Conservation (phyloP, 2,888 invertebrate species). For the Dusona sp. region DNA sequence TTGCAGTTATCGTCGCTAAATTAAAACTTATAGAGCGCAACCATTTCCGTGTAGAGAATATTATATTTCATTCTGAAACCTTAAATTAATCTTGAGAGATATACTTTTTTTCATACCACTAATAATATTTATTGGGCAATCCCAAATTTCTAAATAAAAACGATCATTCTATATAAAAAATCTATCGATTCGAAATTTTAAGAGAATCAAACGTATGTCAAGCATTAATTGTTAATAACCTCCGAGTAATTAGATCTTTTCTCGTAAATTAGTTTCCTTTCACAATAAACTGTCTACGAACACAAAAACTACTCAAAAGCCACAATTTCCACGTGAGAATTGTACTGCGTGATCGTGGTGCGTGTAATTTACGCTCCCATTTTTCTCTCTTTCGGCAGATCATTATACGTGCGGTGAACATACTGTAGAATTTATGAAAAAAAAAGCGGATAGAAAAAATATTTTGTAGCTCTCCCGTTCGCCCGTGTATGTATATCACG, state of each 20-base stretch:
- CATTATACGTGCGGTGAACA: neutral
- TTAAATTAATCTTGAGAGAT: no score
- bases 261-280: neutral
- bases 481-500: slow-evolving; percentile 11
- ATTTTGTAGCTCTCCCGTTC: neutral
- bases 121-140: no score
- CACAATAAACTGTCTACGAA: neutral
- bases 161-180: no score
- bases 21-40: neutral
- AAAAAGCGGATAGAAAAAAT: slow-evolving; percentile 1
- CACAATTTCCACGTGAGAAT: neutral
- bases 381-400: slow-evolving; percentile 2
- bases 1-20: neutral
- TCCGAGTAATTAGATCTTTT: neutral
- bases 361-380: slow-evolving; percentile 1
- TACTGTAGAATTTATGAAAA: neutral
- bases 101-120: no score
- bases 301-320: neutral
- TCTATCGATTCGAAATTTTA: no score
- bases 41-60: neutral
- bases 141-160: no score
- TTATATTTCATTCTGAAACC: neutral
- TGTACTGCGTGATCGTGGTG: neutral
- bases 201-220: no score
- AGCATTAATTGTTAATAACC: neutral